phyloP scores from a whole-genome alignment of 2,797 vertebrate genomes.

The Esox masquinongy region DNA sequence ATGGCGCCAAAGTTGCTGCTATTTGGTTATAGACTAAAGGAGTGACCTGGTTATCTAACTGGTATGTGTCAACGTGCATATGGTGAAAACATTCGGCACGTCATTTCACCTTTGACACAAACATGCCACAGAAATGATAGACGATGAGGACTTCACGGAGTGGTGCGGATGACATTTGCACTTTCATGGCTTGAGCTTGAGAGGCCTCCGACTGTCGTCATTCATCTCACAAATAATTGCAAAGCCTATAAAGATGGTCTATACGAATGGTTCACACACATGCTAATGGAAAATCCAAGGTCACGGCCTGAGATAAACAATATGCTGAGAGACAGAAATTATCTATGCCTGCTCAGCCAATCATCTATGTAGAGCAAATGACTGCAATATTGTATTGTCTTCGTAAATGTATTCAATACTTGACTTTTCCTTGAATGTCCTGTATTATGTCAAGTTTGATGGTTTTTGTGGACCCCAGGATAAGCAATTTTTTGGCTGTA shows the following conservation, averaged over 20 bases:
- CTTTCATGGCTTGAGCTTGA: not conserved
- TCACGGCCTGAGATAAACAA: no score
- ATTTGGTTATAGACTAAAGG: not conserved
- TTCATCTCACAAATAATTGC: slow-evolving; percentile 1
- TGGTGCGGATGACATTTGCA: not conserved
- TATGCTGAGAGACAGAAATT: no score
- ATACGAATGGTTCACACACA: not conserved
- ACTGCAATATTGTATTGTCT: no score
- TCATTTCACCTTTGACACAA: not conserved
- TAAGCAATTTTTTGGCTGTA: no score
- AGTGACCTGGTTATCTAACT: not conserved
- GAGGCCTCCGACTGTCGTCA: not conserved
- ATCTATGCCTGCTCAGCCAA: no score
- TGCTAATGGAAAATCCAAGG: no score
- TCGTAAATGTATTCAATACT: no score
- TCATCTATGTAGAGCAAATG: no score
- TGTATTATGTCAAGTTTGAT: no score
- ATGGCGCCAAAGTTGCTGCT: not conserved
- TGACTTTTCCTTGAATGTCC: no score
- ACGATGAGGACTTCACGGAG: not conserved
- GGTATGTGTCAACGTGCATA: not conserved
- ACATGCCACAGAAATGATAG: not conserved
- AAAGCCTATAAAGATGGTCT: not conserved
- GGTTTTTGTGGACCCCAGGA: no score
- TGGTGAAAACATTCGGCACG: not conserved